These are phyloP conservation scores for Bufo gargarizans DNA, from an alignment of 2,113 vertebrate species.

Conservation along the genomic window DNA sequence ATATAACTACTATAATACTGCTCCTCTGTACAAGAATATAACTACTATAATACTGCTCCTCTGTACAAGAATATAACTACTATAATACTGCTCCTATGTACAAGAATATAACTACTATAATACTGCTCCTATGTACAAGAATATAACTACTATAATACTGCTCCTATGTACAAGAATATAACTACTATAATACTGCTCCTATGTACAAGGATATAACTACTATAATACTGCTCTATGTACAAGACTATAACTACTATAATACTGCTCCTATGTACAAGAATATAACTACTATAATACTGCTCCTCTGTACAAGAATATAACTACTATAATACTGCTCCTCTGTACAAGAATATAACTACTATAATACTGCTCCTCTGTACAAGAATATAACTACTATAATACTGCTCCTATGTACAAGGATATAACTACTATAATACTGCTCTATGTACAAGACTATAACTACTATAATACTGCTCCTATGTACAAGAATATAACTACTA, in stretches of 20 bases:
- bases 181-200: background rate
- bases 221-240: no score
- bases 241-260: background rate
- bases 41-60: background rate
- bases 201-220: no score
- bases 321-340: background rate
- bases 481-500: background rate
- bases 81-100: background rate
- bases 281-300: no score
- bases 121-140: background rate
- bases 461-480: no score
- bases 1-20: slow-evolving; percentile 13
- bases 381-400: slow-evolving; percentile 10
- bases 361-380: background rate
- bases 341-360: background rate
- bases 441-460: background rate
- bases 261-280: background rate
- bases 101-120: slow-evolving; percentile 10
- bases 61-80: background rate
- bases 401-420: background rate
- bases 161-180: background rate
- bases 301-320: background rate
- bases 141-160: slow-evolving; percentile 4
- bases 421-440: slow-evolving; percentile 1
- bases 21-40: background rate